Conservation (phyloP, 2,888 invertebrate species). For the Blera fallax region DNA sequence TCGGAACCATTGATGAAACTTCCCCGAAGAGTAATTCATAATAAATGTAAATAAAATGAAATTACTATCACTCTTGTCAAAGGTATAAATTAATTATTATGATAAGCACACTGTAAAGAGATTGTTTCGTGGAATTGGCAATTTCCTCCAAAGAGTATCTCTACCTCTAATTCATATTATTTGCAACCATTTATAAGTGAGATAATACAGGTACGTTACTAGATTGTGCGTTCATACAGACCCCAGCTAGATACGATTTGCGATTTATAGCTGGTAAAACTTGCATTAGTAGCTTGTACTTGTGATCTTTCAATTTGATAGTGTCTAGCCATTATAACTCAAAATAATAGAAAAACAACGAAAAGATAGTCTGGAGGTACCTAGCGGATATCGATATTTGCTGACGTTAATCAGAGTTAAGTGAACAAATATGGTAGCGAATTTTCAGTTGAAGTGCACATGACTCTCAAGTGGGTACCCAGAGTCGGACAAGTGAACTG, state of each 20-base stretch:
- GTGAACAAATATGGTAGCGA: not conserved
- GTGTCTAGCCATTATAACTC: not conserved
- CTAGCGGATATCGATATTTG: not conserved
- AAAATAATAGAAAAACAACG: not conserved
- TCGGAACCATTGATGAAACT: not conserved
- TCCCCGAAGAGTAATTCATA: not conserved
- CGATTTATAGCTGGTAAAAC: not conserved
- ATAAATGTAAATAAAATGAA: not conserved
- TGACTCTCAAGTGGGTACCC: not conserved
- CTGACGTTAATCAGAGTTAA: not conserved
- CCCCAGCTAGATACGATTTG: not conserved
- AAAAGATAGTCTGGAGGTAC: no score
- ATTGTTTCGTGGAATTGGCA: not conserved
- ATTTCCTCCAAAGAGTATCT: not conserved
- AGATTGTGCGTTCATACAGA: not conserved
- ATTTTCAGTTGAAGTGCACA: not conserved
- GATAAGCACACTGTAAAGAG: not conserved
- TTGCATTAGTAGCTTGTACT: not conserved
- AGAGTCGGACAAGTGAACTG: not conserved
- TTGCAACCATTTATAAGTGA: no score
- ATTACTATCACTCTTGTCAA: not conserved
- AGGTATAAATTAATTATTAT: not conserved
- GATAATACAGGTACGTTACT: no score
- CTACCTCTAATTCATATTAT: not conserved
- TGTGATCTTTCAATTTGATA: not conserved